These are phyloP conservation scores for Cybosia mesomella DNA, from an alignment of 2,888 invertebrate species.

Conservation along the genomic window DNA sequence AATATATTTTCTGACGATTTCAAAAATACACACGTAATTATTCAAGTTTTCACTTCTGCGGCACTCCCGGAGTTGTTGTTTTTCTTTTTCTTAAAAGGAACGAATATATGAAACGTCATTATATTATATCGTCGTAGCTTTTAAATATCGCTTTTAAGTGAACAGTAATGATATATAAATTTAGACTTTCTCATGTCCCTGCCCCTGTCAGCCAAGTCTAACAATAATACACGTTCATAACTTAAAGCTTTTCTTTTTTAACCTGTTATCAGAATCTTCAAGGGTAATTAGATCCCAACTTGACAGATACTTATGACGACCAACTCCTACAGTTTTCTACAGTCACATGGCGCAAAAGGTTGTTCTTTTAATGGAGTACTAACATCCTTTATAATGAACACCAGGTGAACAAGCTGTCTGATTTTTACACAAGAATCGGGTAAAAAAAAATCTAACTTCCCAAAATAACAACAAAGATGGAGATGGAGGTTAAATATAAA, in stretches of 20 bases:
- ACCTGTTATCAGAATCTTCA: neutral
- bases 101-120: too few species aligned
- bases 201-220: neutral
- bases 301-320: constrained; percentile 1
- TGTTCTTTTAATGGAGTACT: neutral
- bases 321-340: neutral
- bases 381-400: neutral
- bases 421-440: neutral
- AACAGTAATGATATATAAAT: neutral
- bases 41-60: too few species aligned
- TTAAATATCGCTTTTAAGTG: too few species aligned
- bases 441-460: too few species aligned
- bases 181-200: neutral
- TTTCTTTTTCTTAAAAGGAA: too few species aligned
- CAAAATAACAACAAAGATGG: too few species aligned
- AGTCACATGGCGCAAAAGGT: neutral
- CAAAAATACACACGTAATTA: too few species aligned
- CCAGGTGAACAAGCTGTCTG: neutral
- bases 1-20: too few species aligned
- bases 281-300: neutral
- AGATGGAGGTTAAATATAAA: too few species aligned
- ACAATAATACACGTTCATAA: neutral
- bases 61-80: too few species aligned
- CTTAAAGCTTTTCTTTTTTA: neutral
- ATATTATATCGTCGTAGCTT: too few species aligned